Evolutionary conservation across 2,888 invertebrate species (phyloP).

Genomic region (Prosopocoilus inquinatus): DNA sequence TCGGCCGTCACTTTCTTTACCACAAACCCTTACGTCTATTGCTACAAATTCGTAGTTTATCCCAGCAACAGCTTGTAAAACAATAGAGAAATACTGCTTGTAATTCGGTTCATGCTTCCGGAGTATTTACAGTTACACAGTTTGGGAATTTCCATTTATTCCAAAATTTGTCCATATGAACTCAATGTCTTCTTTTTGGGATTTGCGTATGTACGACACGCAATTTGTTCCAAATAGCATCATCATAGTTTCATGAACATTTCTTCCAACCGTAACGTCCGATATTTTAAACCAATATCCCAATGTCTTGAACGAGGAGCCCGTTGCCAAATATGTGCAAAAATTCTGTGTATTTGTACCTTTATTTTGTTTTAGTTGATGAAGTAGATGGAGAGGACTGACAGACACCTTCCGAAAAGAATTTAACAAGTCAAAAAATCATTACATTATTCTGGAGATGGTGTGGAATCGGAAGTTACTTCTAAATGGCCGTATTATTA

Average conservation of each 20-base stretch:
- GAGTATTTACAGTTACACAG: conserved; percentile 15
- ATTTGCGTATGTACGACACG: conserved; percentile 4
- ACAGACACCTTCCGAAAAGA: too few relatives aligned
- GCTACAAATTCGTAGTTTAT: conserved; percentile 22
- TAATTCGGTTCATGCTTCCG: conserved; percentile 20
- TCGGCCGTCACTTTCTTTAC: conserved; percentile 24
- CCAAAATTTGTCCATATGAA: conserved; percentile 5
- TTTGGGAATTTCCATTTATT: conserved; percentile 6
- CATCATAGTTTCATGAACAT: not conserved
- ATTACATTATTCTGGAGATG: too few relatives aligned
- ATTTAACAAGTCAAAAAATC: too few relatives aligned
- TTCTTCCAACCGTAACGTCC: conserved; percentile 7
- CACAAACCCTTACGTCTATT: conserved; percentile 23
- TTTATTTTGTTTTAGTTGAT: too few relatives aligned
- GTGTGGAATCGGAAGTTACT: too few relatives aligned
- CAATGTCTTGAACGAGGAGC: conserved; percentile 12
- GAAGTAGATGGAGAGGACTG: too few relatives aligned
- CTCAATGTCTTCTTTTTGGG: conserved; percentile 7
- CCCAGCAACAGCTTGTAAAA: conserved; percentile 22
- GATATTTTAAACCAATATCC: conserved; percentile 10
- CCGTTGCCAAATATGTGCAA: not conserved
- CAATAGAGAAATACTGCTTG: conserved; percentile 19
- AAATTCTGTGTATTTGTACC: too few relatives aligned
- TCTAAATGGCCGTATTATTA: too few relatives aligned
- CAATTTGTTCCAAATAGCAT: conserved; percentile 8